Conservation (phyloP, 1,140 invertebrate genomes). For the Phenacoccus solenopsis region DNA sequence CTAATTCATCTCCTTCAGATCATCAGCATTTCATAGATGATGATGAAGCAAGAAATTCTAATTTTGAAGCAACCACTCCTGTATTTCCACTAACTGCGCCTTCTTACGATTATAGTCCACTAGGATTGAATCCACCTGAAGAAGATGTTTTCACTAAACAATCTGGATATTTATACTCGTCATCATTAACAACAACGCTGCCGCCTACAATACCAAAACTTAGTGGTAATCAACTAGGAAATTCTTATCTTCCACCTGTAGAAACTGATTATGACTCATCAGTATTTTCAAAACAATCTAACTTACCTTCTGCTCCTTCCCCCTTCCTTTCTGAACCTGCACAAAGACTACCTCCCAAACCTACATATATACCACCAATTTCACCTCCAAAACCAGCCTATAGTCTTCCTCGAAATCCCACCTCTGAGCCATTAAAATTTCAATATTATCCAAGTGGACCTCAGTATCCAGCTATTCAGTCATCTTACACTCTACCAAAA, state of each 20-base stretch:
- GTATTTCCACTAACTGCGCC: neutral
- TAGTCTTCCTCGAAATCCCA: slow-evolving; percentile 33
- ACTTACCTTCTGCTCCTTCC: slow-evolving; percentile 32
- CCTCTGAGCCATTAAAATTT: slow-evolving; percentile 35
- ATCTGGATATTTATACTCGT: slow-evolving; percentile 32
- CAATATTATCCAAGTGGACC: slow-evolving; percentile 29
- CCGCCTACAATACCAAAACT: too few species aligned
- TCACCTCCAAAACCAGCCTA: slow-evolving; percentile 31
- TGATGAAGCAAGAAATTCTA: slow-evolving; percentile 28
- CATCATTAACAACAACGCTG: too few species aligned
- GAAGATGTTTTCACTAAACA: slow-evolving; percentile 34
- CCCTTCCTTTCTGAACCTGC: slow-evolving; percentile 33
- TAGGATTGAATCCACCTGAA: neutral
- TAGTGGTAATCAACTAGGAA: slow-evolving; percentile 23
- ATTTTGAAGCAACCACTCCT: neutral
- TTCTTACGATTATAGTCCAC: slow-evolving; percentile 22
- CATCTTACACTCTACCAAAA: slow-evolving; percentile 32
- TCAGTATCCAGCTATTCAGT: slow-evolving; percentile 35
- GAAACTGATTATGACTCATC: slow-evolving; percentile 29
- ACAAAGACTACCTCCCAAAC: slow-evolving; percentile 37
- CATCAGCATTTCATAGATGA: slow-evolving; percentile 24
- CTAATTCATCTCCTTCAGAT: slow-evolving; percentile 25
- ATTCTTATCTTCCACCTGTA: slow-evolving; percentile 1
- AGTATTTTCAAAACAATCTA: slow-evolving; percentile 28
- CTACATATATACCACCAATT: slow-evolving; percentile 33